These are phyloP conservation scores for Ornithoptera priamus DNA, from an alignment of 2,888 invertebrate genomes.

Conservation along the genomic window DNA sequence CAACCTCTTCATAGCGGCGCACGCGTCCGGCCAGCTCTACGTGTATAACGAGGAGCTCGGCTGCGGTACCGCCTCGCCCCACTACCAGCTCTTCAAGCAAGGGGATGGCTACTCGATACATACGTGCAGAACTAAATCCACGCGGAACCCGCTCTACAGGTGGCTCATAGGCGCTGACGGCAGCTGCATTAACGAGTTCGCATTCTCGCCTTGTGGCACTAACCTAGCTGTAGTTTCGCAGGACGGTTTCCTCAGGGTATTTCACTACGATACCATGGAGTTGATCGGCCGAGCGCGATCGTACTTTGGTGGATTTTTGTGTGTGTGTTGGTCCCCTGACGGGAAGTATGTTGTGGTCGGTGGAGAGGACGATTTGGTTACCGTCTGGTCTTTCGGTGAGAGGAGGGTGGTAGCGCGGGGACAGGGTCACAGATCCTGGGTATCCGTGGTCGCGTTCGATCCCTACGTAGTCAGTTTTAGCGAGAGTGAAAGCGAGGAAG, in stretches of 20 bases:
- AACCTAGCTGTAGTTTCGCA: conserved; percentile 97
- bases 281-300: conserved; percentile 95
- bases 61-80: conserved; percentile 93
- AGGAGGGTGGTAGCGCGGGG: conserved; percentile 97
- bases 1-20: conserved; percentile 95
- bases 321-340: conserved; percentile 99
- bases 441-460: conserved; percentile 97
- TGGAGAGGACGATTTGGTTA: conserved; percentile 99
- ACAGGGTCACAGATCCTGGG: conserved; percentile 99
- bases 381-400: conserved; percentile 97
- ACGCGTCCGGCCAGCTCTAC: conserved; percentile 97
- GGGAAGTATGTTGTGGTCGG: conserved; percentile 97
- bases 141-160: conserved; percentile 94
- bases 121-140: conserved; percentile 97
- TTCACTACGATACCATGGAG: conserved; percentile 99
- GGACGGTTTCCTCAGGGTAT: conserved; percentile 96
- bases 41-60: conserved; percentile 97
- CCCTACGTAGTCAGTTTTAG: conserved; percentile 89
- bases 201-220: conserved; percentile 96
- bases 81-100: conserved; percentile 96
- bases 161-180: conserved; percentile 92
- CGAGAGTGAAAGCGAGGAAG: conserved; percentile 82
- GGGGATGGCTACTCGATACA: conserved; percentile 96
- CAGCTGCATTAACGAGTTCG: conserved; percentile 95
- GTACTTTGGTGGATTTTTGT: conserved; percentile 98